Base-by-base conservation (phyloP, 2,888 invertebrate genomes). In the Aphrophora alni region DNA sequence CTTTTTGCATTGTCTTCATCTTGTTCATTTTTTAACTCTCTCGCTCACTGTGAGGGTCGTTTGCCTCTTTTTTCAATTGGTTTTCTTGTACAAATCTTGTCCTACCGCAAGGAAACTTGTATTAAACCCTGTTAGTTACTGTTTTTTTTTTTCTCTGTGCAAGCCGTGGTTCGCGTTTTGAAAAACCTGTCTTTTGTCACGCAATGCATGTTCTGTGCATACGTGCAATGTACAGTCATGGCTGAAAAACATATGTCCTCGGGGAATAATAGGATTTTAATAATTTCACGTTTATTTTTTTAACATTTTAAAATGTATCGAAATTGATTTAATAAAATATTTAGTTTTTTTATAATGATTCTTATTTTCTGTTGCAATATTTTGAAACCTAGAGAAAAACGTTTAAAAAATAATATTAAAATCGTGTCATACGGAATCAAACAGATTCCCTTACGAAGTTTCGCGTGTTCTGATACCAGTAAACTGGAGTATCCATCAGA, bases 1-100 rank as follows among this genome's bases (percentile, higher is more conserved):
- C 82, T 82, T 82, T 78, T 78, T 75, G 81, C 78, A 81, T 81
- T 81, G 81, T 81, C 78, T 81, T 77, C 82, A 38, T 81, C 76
- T 79, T 81, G 68, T 75, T 81, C 69, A 69, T 77, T 80, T 76
- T 79, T 76, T 79, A 78, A 79, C 75, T 81, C 78, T 72, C 75
- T 68, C 38, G 33, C 78, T 24, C 68, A 77, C 71, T 74, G 72
- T 51, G 21, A 74, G 77, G 81, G 73, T 79, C 73, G 72, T 80
- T 77, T 73, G 73, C 81, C 73, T 77, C 77, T 77, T 82, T 78
- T 78, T 82, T 82, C 79, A 71, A 77, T 77, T 80, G 79, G 28
- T 79, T 77, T 82, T 78, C 81, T 78, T 81, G 81, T 81, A 59
- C 76, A 81, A 77, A 78, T 75, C 81, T 81, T 81, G 81, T 81